Evolutionary conservation across 1,140 invertebrate genomes (phyloP).

Genomic region (Drosophila jambulina): DNA sequence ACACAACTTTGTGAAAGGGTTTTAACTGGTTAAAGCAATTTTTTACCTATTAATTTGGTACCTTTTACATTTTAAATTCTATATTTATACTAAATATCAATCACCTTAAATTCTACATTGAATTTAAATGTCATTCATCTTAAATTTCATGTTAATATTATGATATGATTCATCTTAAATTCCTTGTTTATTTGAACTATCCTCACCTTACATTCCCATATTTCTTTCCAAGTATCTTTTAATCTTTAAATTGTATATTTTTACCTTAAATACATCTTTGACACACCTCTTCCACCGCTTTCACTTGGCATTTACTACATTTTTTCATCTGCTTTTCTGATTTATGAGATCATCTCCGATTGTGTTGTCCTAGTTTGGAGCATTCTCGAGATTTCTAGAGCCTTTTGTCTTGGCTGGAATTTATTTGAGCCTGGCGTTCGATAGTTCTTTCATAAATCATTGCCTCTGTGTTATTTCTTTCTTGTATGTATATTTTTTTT

Average conservation of each 20-base stretch:
- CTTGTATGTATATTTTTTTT: not conserved
- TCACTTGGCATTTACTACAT: not conserved
- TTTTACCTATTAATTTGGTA: not conserved
- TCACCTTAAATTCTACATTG: too few species aligned
- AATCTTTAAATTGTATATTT: too few species aligned
- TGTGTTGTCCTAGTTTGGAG: constrained; percentile 10
- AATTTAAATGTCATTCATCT: too few species aligned
- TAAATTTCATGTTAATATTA: too few species aligned
- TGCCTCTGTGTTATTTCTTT: constrained; percentile 1
- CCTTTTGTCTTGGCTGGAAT: constrained; percentile 10
- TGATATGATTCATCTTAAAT: not conserved
- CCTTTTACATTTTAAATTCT: not conserved
- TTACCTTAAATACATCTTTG: not conserved
- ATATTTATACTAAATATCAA: not conserved
- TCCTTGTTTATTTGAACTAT: not conserved
- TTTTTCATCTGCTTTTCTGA: not conserved
- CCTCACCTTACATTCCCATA: not conserved
- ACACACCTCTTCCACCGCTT: not conserved
- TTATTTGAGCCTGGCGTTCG: constrained; percentile 13
- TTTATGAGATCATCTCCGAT: constrained; percentile 38
- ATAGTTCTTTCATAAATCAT: constrained; percentile 51
- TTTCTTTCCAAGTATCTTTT: not conserved
- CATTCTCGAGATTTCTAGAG: not conserved
- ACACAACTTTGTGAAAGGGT: too few species aligned
- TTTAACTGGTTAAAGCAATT: not conserved